Base-by-base conservation (phyloP, 2,888 invertebrate species). In the Drosophila ezoana region DNA sequence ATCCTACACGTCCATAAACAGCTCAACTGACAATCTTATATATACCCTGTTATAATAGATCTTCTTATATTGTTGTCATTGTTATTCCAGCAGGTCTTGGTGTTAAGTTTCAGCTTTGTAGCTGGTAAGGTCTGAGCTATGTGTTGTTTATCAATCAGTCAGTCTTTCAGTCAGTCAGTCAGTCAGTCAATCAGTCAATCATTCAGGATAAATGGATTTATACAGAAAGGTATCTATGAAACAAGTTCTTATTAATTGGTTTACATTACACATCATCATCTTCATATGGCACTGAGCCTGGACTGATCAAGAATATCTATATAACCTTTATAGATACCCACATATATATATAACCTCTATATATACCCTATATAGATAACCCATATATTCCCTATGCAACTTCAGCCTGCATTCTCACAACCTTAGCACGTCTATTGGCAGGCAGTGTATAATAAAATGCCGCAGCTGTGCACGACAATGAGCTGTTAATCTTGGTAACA, bases 391-490 rank as follows among this genome's bases (percentile, higher is more conserved):
- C 13, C 13, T 38, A 41, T 33, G 0, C 11, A 28, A 16, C 13
- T 16, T 1, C 4, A n/a, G 18, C 28, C 4, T 10, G 2, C 1
- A 32, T 32, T 51, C 38, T 9, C 38, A 23, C n/a, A 32, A 20
- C 13, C 14, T 20, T 16, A 38, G 38, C 49, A 47, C 13, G 9
- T 18, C n/a, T 35, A 32, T 40, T 20, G n/a, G 14, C 3, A 41
- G n/a, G n/a, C 18, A 43, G 18, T 64, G 23, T 51, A 43, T 37
- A 49, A 14, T 16, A 33, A 65, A 51, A 37, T 32, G 16, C 37
- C 47, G 18, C 41, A 59, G 72, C 62, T 72, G 60, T 67, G 28
- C 47, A 63, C 49, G 53, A 51, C 77, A 72, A 65, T 56, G 51
- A 33, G 58, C 49, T 52, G 81, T 63, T 54, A 75, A 75, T 74